Evolutionary conservation across 2,113 vertebrate genomes (phyloP), one percentile per base, ranked within the genome.

Genomic region (Phyllostomus discolor): DNA sequence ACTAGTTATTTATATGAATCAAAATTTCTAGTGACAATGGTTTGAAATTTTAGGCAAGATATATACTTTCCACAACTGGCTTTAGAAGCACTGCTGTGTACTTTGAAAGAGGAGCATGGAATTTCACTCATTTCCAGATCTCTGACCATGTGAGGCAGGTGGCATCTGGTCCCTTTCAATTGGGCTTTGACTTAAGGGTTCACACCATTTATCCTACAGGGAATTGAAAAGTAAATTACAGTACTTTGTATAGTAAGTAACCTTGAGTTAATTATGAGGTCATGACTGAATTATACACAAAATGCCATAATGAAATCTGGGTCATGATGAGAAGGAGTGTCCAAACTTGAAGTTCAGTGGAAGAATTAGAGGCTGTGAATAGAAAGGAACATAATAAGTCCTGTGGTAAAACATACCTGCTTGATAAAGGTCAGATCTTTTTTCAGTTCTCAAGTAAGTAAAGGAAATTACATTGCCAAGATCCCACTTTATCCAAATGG

Each of bases 291-390:
- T 78, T 97, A 85, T 97, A 98, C 7, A 97, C n/a, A 8, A 80
- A 92, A 95, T 95, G 98, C 98, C 98, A 98, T 76, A 98, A 83
- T 67, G 98, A 98, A 81, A 99, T 97, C 98, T 98, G 98, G 76
- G 96, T 96, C 33, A 24, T 16, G 79, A 98, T 17, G 93, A 99
- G 95, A 7, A 98, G 97, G 67, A 98, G 76, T 0, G 54, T 97
- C 97, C 20, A 98, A 35, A 96, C 95, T 14, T 93, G 97, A 88
- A 19, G 97, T 67, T 98, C 92, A 14, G 46, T 79, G 7, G 99
- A 98, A 81, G 98, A 98, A 97, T 98, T 98, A 83, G 98, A 98
- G 75, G 98, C 99, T 99, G 97, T 38, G 86, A 84, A 98, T 52
- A 95, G 90, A 98, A 52, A 92, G 28, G 41, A 73, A 78, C 91